These are phyloP conservation scores for Cherax quadricarinatus DNA, from an alignment of 1,140 invertebrate genomes.

Conservation along the genomic window DNA sequence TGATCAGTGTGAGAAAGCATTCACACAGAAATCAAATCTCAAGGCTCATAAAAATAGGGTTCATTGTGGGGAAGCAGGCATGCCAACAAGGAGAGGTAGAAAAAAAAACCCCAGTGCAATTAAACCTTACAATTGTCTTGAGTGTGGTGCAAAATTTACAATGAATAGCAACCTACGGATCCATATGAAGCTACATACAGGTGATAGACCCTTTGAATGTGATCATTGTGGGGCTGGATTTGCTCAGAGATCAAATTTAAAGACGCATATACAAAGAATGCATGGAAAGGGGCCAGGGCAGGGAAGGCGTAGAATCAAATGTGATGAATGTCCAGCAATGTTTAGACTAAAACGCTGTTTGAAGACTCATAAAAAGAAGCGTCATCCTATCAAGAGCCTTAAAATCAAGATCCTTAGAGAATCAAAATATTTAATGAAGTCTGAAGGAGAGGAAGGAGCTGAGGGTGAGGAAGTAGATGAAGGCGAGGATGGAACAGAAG, in stretches of 20 bases:
- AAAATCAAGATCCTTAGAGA: conserved; percentile 73
- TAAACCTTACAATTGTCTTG: conserved; percentile 73
- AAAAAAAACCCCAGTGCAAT: conserved; percentile 72
- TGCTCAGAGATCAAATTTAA: conserved; percentile 72
- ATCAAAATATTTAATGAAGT: conserved; percentile 72
- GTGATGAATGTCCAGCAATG: conserved; percentile 72
- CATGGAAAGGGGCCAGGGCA: conserved; percentile 63
- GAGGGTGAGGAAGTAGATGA: conserved; percentile 23
- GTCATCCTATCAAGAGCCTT: conserved; percentile 72
- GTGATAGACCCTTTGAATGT: conserved; percentile 73
- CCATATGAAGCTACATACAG: conserved; percentile 74
- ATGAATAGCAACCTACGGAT: conserved; percentile 74
- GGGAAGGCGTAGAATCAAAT: conserved; percentile 63
- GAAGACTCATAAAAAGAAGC: conserved; percentile 73
- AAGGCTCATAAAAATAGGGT: conserved; percentile 73
- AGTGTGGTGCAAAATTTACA: conserved; percentile 74
- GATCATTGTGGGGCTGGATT: conserved; percentile 73
- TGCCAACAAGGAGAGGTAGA: conserved; percentile 57
- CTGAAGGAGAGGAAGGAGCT: conserved; percentile 26
- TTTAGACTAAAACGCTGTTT: conserved; percentile 71
- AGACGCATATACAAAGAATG: conserved; percentile 72
- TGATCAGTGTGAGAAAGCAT: conserved; percentile 83
- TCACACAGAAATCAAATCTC: conserved; percentile 77
- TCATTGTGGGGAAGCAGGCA: conserved; percentile 44
- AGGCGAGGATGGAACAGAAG: conserved; percentile 37